Evolutionary conservation across 2,797 vertebrate genomes (phyloP).

Genomic region (Brachyalestes nurse): DNA sequence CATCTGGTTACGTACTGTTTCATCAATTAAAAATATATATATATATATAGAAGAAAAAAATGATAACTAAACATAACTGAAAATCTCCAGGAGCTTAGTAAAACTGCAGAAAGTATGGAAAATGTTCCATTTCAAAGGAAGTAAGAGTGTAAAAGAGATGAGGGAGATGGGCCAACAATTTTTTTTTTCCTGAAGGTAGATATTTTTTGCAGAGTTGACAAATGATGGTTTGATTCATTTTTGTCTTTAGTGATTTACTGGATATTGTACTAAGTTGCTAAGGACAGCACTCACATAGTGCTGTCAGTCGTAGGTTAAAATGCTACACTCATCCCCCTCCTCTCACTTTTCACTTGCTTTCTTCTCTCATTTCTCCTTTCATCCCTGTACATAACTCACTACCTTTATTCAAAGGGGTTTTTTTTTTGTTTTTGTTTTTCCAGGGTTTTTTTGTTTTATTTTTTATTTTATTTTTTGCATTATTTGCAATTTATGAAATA

Average conservation of each 20-base stretch:
- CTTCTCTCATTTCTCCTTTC: conserved; percentile 33
- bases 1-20: conserved; percentile 82
- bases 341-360: conserved; percentile 26
- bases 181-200: neutral
- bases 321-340: conserved; percentile 40
- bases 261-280: conserved; percentile 32
- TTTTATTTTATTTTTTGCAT: conserved; percentile 32
- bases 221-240: conserved; percentile 13
- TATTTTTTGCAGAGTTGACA: neutral
- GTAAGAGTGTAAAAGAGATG: conserved; percentile 47
- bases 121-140: conserved; percentile 37
- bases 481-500: conserved; percentile 33
- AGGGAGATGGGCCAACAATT: conserved; percentile 48
- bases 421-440: conserved; percentile 2
- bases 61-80: conserved; percentile 62
- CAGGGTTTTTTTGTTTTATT: neutral
- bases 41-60: conserved; percentile 53
- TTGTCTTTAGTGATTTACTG: conserved; percentile 17
- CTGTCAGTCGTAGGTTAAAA: conserved; percentile 18
- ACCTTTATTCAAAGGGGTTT: conserved; percentile 40
- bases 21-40: conserved; percentile 69
- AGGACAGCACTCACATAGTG: conserved; percentile 22
- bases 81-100: conserved; percentile 68
- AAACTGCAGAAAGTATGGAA: conserved; percentile 58
- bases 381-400: conserved; percentile 32